phyloP scores from a whole-genome alignment of 2,113 vertebrate genomes.

The Garra rufa region DNA sequence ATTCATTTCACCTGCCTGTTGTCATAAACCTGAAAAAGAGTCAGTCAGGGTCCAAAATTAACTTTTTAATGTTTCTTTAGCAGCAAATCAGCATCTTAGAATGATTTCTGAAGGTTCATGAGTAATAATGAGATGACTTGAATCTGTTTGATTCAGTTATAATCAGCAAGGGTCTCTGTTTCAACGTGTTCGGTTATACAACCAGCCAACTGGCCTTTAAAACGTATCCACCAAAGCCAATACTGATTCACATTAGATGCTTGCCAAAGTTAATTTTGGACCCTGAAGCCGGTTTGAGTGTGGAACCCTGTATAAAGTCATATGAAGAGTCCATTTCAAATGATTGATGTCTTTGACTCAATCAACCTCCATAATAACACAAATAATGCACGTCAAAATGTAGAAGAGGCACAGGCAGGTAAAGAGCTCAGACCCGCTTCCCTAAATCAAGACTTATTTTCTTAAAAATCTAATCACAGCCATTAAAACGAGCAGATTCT shows the following conservation, averaged over 20 bases:
- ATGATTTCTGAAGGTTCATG: too few relatives aligned
- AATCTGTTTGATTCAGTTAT: neutral
- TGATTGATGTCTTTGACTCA: neutral
- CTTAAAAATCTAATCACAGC: neutral
- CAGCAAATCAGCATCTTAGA: too few relatives aligned
- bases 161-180: neutral
- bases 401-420: slow-evolving; percentile 13
- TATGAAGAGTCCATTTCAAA: neutral
- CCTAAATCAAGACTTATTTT: neutral
- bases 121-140: too few relatives aligned
- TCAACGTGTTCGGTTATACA: neutral
- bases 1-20: slow-evolving; percentile 19
- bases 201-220: neutral
- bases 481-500: neutral
- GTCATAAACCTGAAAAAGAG: neutral
- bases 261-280: slow-evolving; percentile 1
- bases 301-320: neutral
- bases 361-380: slow-evolving; percentile 11
- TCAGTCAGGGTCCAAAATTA: slow-evolving; percentile 7
- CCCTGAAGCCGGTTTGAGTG: neutral
- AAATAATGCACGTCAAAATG: neutral
- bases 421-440: neutral
- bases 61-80: neutral
- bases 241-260: neutral
- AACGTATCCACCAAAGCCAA: neutral